Percentiles rank a stretch among this genome's conserved stretches.
Evolutionary conservation across 2,888 invertebrate genomes (phyloP).

Genomic region (Epinotia demarniana): DNA sequence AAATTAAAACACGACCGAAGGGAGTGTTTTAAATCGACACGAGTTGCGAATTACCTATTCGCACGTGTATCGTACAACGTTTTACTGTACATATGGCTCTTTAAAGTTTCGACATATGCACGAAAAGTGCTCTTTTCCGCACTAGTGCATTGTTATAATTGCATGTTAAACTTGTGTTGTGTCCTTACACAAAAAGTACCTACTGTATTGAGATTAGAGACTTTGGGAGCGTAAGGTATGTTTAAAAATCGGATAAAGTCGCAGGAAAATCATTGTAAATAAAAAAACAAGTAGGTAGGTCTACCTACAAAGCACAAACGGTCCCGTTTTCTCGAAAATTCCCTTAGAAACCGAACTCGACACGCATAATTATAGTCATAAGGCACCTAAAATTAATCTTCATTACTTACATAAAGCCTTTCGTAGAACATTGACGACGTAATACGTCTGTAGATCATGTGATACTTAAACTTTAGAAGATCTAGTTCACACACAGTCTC

Average conservation of each 20-base stretch:
- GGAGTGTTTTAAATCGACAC: too few relatives aligned
- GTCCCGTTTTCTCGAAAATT: not conserved
- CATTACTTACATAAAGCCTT: constrained; percentile 5
- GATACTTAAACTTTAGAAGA: not conserved
- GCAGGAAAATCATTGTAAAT: not conserved
- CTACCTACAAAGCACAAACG: not conserved
- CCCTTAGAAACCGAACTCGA: not conserved
- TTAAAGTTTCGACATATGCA: too few relatives aligned
- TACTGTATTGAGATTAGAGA: too few relatives aligned
- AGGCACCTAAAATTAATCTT: constrained; percentile 9
- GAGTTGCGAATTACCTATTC: too few relatives aligned
- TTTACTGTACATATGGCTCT: too few relatives aligned
- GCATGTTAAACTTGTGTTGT: too few relatives aligned
- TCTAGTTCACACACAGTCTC: not conserved
- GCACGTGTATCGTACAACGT: too few relatives aligned
- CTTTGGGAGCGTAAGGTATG: too few relatives aligned
- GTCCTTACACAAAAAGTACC: too few relatives aligned
- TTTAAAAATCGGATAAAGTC: not conserved
- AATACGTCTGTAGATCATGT: not conserved
- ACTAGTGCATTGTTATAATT: too few relatives aligned
- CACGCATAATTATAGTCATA: constrained; percentile 6
- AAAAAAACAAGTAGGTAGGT: not conserved
- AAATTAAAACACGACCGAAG: too few relatives aligned
- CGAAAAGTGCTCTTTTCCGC: too few relatives aligned
- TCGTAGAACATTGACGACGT: not conserved